These are phyloP conservation scores for Allobates femoralis DNA, from an alignment of 2,797 vertebrate genomes.

Conservation along the genomic window DNA sequence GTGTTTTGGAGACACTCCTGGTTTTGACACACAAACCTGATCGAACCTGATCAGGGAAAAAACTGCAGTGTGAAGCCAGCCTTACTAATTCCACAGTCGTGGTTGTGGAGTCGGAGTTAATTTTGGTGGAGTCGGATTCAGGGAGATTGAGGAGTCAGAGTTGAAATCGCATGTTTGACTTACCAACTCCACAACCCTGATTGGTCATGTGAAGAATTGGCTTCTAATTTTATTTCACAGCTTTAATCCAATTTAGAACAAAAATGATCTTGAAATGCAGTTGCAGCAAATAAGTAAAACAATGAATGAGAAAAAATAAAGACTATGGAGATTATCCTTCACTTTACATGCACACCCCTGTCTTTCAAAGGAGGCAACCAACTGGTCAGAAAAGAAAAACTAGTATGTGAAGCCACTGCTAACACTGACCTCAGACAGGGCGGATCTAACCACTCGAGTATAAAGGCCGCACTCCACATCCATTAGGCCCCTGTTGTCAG, in stretches of 20 bases:
- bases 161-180: too few species aligned
- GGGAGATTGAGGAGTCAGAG: too few species aligned
- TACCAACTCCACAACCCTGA: too few species aligned
- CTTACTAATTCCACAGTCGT: too few species aligned
- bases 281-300: constrained; percentile 27
- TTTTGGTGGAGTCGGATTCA: too few species aligned
- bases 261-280: neutral
- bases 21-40: too few species aligned
- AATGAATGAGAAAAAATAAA: constrained; percentile 21
- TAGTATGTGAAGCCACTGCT: constrained; percentile 28
- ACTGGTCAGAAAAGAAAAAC: constrained; percentile 44
- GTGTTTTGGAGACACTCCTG: too few species aligned
- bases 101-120: too few species aligned
- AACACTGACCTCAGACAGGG: constrained; percentile 26
- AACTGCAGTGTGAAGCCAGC: too few species aligned
- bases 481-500: constrained; percentile 58
- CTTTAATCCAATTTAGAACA: constrained; percentile 35
- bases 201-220: too few species aligned
- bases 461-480: constrained; percentile 55
- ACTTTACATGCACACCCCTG: constrained; percentile 56
- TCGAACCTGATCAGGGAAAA: too few species aligned
- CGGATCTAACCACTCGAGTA: constrained; percentile 50
- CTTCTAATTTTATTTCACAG: constrained; percentile 13
- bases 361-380: constrained; percentile 50
- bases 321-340: constrained; percentile 46